Evolutionary conservation across 2,888 invertebrate genomes (phyloP).

Genomic region (Pedicia rivosa): DNA sequence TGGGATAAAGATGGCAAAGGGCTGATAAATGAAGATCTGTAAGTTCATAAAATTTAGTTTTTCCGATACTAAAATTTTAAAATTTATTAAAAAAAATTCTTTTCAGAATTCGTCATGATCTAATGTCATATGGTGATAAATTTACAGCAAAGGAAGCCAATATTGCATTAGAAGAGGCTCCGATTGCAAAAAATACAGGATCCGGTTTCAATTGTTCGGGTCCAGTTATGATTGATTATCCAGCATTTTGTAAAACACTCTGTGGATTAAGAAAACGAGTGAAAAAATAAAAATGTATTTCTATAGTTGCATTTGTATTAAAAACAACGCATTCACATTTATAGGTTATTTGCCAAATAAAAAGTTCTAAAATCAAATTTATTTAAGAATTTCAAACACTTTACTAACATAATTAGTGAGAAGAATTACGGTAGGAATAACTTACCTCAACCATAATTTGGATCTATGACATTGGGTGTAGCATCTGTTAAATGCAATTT

Average conservation of each 20-base stretch:
- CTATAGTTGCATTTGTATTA: too few species aligned
- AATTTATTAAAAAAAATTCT: background rate
- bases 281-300: slow-evolving; percentile 2
- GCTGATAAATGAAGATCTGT: slow-evolving; percentile 45
- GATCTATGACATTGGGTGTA: too few species aligned
- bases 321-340: too few species aligned
- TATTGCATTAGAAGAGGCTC: slow-evolving; percentile 45
- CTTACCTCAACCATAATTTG: too few species aligned
- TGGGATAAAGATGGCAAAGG: slow-evolving; percentile 47
- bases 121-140: slow-evolving; percentile 47
- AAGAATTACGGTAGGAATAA: too few species aligned
- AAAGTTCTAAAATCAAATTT: too few species aligned
- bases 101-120: slow-evolving; percentile 43
- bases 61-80: background rate
- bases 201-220: slow-evolving; percentile 17
- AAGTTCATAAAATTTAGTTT: slow-evolving; percentile 12
- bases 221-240: slow-evolving; percentile 44
- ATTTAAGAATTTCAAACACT: too few species aligned
- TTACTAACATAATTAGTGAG: too few species aligned
- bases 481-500: too few species aligned
- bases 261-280: slow-evolving; percentile 38
- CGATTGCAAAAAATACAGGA: slow-evolving; percentile 35
- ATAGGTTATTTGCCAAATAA: too few species aligned
- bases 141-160: slow-evolving; percentile 44
- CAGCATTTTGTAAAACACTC: slow-evolving; percentile 42